Evolutionary conservation across 2,888 invertebrate genomes (phyloP).

Genomic region (Caenorhabditis zanzibari): DNA sequence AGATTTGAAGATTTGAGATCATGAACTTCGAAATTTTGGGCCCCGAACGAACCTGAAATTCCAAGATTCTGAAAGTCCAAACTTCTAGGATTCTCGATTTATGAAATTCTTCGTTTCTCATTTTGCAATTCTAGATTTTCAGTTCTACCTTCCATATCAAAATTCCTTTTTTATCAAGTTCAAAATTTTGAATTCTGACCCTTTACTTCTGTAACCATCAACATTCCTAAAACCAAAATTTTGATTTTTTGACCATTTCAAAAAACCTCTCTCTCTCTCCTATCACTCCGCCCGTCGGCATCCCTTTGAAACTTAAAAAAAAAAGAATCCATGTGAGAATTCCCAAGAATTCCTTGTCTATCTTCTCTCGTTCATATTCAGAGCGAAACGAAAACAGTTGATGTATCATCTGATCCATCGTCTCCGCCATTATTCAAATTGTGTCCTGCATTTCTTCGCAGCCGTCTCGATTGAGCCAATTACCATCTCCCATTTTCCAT

Average conservation of each 20-base stretch:
- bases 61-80: no score
- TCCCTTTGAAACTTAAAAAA: constrained; percentile 1
- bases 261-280: constrained; percentile 5
- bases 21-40: no score
- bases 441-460: constrained; percentile 7
- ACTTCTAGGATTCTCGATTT: no score
- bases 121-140: no score
- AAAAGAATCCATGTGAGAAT: constrained; percentile 20
- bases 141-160: no score
- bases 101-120: no score
- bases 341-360: constrained; percentile 7
- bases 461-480: constrained; percentile 55
- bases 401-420: constrained; percentile 1
- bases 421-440: constrained; percentile 32
- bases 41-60: no score
- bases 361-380: constrained; percentile 21
- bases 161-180: no score
- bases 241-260: background rate
- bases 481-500: constrained; percentile 21
- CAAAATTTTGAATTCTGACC: no score
- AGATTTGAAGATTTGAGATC: no score
- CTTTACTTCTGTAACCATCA: no score
- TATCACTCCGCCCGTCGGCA: background rate
- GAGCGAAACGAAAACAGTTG: constrained; percentile 11
- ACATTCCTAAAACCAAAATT: background rate